Evolutionary conservation across 2,113 vertebrate species (phyloP), one percentile per base, ranked within the genome.

Genomic region (Raja brachyura): DNA sequence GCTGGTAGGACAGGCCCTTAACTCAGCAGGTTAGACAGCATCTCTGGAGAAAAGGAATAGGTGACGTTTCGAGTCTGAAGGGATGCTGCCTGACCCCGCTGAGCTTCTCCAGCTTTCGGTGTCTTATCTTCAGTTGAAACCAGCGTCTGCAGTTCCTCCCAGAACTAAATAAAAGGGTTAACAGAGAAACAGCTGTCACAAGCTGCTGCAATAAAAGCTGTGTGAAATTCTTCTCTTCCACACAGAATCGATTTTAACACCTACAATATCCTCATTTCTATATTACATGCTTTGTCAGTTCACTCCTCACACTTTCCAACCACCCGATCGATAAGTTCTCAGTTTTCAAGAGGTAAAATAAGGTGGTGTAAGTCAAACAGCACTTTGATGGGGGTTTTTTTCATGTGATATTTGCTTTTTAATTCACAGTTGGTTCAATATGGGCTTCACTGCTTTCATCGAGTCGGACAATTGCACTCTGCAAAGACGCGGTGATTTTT

Each of bases 161-260:
- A 48, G 10, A 70, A 31, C 86, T 68, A 22, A 22, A 48, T 20
- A 92, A 54, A 73, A 92, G 56, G 68, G 66, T 92, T 74, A 74
- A 73, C 63, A 86, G 54, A 88, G 54, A 54, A 25, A 31, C 20
- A 74, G 39, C 90, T 54, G 66, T 54, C 66, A 92, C 66, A 88
- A 20, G 59, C 59, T 61, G n/a, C 39, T 63, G 83, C 68, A 54
- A 39, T 48, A 74, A 74, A 92, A 92, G 90, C 90, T 73, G 68
- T 73, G 68, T 54, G 33, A 28, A 73, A 48, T 48, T 73, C 90
- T 73, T 68, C 33, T 48, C 68, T 48, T 33, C 18, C 66, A 54
- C 90, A 54, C 22, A 73, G 66, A 70, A 92, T 92, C 90, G 68
- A 74, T 92, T 92, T 92, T 92, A 39, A 70, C 90, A 70, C 90